Base-by-base conservation (phyloP, 2,113 vertebrate species). In the Uria lomvia region DNA sequence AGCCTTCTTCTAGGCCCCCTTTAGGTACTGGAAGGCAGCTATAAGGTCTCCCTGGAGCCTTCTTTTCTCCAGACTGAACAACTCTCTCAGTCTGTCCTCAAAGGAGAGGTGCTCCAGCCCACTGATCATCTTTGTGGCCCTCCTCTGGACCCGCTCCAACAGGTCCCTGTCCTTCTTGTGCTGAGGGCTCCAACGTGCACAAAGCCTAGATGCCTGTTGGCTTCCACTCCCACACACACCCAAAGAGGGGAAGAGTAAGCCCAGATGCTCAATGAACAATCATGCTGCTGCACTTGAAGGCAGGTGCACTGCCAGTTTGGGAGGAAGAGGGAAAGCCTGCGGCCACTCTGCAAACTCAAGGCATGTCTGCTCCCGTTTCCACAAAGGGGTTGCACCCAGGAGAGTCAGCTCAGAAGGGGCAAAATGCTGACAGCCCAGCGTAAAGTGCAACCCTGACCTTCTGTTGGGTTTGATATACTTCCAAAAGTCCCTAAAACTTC, bases 271-370 rank as follows among this genome's bases (percentile, higher is more conserved):
- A 18, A n/a, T 3, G 27, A 66, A 49, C 23, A 17, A 11, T 27
- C 14, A 5, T 2, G 1, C 36, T n/a, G 21, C 6, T 9, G 10
- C 40, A 3, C 62, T 9, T 21, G 53, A 22, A 55, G 66, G n/a
- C 42, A 11, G 0, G 6, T 1, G 13, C 36, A 5, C 18, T 30
- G 19, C 22, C 16, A 5, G 1, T 4, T 0, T 30, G 30, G 40
- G 42, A 45, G 43, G 34, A 40, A 27, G 15, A 27, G 26, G 29
- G 20, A 43, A 27, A 38, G 32, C 27, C 36, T 26, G 42, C 11
- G 23, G 50, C 20, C 36, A 40, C 32, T 42, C 56, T 68, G n/a
- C 27, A 75, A 56, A 56, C 42, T 34, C 16, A 29, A 9, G 74
- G 42, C 20, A 9, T 1, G 0, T 14, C 49, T 3, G 1, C 3